These are phyloP conservation scores for Geococcyx californianus DNA, from an alignment of 2,113 vertebrate species.

Conservation along the genomic window DNA sequence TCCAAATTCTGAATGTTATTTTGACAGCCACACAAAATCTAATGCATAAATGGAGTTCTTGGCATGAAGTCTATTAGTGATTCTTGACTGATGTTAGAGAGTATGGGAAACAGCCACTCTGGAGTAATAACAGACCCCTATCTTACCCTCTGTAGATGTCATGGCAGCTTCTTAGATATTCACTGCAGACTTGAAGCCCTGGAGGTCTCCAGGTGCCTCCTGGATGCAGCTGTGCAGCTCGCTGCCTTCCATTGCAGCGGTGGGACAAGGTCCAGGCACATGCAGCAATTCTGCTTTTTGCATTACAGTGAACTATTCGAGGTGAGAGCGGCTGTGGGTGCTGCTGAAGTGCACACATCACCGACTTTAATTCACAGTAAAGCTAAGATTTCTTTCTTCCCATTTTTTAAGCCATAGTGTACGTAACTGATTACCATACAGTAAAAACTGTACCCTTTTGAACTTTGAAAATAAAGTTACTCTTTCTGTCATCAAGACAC, in stretches of 20 bases:
- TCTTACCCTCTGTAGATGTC: background rate
- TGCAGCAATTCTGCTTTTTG: background rate
- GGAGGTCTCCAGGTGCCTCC: background rate
- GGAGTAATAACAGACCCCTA: background rate
- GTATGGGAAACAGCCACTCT: background rate
- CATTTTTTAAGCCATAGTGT: background rate
- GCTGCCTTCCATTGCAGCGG: background rate
- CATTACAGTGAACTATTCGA: background rate
- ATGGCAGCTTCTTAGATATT: background rate
- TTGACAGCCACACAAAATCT: background rate
- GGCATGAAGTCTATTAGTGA: background rate
- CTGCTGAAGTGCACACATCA: rapidly evolving
- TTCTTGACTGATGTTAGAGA: background rate
- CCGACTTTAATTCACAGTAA: background rate
- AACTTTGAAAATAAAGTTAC: background rate
- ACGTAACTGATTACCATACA: background rate
- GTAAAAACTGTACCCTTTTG: background rate
- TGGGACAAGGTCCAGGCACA: background rate
- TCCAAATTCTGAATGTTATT: background rate
- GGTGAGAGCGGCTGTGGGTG: background rate
- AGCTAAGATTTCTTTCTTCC: background rate
- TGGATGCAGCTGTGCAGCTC: background rate
- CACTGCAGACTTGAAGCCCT: background rate
- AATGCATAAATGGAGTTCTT: constrained; percentile 11
- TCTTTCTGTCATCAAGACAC: background rate